Conservation (phyloP, 2,888 invertebrate genomes). For the Habrosyne pyritoides region DNA sequence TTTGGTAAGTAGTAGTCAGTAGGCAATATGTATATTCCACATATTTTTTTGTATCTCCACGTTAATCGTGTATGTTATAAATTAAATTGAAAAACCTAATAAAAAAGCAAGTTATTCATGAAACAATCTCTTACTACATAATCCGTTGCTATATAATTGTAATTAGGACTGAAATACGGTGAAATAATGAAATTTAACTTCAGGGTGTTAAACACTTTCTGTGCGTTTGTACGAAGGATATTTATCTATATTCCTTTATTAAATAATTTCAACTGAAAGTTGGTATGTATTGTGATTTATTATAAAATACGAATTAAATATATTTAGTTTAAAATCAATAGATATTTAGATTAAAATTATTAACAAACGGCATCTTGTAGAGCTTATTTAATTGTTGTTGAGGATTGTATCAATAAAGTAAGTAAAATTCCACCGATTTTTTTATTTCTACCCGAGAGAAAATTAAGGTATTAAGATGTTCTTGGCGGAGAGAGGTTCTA, state of each 20-base stretch:
- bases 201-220: constrained; percentile 65
- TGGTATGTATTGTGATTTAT: constrained; percentile 79
- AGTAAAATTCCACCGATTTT: constrained; percentile 52
- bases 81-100: neutral
- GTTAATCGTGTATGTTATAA: neutral
- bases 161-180: constrained; percentile 37
- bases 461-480: too few relatives aligned
- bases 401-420: constrained; percentile 80
- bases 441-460: constrained; percentile 31
- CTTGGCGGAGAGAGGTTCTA: too few relatives aligned
- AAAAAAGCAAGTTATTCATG: neutral
- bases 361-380: constrained; percentile 72
- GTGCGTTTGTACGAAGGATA: constrained; percentile 52
- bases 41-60: neutral
- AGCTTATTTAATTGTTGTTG: constrained; percentile 78
- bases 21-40: neutral
- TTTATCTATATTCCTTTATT: constrained; percentile 72
- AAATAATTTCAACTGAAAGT: constrained; percentile 78
- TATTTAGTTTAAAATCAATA: constrained; percentile 73
- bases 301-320: constrained; percentile 72
- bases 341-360: constrained; percentile 67
- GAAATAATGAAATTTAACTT: constrained; percentile 42
- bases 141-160: constrained; percentile 16
- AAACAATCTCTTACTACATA: neutral
- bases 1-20: neutral